Conservation (phyloP, 1,140 invertebrate genomes). For the Rhizoglyphus robini region DNA sequence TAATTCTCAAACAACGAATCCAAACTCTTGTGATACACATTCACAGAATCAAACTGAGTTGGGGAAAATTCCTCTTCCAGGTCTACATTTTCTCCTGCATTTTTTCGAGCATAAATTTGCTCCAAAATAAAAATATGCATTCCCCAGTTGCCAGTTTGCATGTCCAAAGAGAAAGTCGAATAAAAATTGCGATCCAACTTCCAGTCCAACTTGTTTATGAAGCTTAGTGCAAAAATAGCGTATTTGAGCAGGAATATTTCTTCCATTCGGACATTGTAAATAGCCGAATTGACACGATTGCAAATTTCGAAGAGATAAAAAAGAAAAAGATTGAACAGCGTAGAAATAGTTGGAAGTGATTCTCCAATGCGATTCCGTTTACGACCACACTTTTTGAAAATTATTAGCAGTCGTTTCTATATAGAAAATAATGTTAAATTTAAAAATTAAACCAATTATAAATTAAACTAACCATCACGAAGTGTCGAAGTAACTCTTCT, state of each 20-base stretch:
- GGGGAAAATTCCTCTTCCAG: neutral
- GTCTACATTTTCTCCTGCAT: neutral
- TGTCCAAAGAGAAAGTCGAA: neutral
- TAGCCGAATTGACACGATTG: neutral
- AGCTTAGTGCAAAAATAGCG: neutral
- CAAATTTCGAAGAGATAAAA: neutral
- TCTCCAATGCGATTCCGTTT: neutral
- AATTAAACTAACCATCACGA: neutral
- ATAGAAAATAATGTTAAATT: neutral
- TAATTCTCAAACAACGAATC: neutral
- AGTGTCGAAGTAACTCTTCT: neutral
- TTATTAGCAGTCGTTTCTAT: neutral
- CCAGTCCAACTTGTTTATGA: neutral
- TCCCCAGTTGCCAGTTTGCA: neutral
- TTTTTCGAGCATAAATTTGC: neutral
- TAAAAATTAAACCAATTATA: neutral
- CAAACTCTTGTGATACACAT: neutral
- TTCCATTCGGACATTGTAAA: neutral
- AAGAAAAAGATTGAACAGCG: neutral
- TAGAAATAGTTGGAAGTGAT: neutral
- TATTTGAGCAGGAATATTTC: neutral
- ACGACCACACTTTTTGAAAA: neutral
- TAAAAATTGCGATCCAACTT: neutral
- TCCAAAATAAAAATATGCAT: neutral
- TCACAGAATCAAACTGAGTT: too few relatives aligned